Percentiles rank a stretch among this genome's conserved stretches.
Conservation (phyloP, 2,797 vertebrate species). For the Pseudocheirus occidentalis region DNA sequence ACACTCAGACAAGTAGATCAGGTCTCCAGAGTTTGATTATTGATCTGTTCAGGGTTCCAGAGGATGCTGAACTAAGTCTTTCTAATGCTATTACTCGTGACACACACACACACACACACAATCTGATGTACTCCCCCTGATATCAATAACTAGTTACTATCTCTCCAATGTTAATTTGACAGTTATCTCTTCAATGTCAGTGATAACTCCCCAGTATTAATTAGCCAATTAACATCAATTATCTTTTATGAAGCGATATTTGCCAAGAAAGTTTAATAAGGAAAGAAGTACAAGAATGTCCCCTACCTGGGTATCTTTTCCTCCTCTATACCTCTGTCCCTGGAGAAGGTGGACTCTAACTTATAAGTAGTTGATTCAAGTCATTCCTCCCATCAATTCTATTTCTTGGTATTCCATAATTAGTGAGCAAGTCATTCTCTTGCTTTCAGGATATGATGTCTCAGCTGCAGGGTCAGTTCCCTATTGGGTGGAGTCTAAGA, state of each 20-base stretch:
- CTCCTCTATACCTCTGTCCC: not conserved
- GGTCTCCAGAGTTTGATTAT: not conserved
- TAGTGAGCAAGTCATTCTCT: not conserved
- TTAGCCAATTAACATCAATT: not conserved
- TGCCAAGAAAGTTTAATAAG: not conserved
- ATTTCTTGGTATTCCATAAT: not conserved
- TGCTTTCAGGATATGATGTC: not conserved
- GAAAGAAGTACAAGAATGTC: not conserved
- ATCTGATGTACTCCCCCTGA: not conserved
- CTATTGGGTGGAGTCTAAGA: not conserved
- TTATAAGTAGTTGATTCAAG: not conserved
- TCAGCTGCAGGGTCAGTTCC: not conserved
- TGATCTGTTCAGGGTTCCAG: not conserved
- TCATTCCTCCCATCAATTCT: not conserved
- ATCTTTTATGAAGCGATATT: not conserved
- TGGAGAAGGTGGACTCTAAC: not conserved
- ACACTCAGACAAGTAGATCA: not conserved
- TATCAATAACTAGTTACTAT: not conserved
- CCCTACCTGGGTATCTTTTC: not conserved
- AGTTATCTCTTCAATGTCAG: not conserved
- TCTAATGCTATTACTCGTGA: not conserved
- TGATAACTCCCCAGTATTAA: not conserved
- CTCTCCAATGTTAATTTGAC: not conserved
- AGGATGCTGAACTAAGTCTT: not conserved
- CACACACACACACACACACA: rapidly evolving